Conservation (phyloP, 2,888 invertebrate species). For the Clistopyga incitator region DNA sequence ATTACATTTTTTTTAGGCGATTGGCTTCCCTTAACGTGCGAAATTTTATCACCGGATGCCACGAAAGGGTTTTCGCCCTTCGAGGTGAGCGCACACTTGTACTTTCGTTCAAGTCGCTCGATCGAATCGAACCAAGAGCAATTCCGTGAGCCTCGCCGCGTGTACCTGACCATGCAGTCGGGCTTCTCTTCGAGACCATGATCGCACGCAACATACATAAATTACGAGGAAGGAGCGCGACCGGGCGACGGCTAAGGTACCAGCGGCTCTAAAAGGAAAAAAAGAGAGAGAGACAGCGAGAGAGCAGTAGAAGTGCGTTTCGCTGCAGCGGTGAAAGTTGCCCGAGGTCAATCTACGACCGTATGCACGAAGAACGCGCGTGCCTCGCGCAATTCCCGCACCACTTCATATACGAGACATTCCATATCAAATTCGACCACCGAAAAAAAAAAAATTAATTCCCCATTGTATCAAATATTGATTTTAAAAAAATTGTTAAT, state of each 20-base stretch:
- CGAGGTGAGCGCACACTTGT: constrained; percentile 57
- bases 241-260: constrained; percentile 57
- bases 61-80: neutral
- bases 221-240: constrained; percentile 75
- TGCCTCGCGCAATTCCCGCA: constrained; percentile 59
- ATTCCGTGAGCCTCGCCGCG: constrained; percentile 71
- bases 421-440: too few species aligned
- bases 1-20: neutral
- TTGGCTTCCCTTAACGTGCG: neutral
- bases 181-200: constrained; percentile 73
- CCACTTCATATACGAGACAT: neutral
- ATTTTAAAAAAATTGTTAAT: neutral
- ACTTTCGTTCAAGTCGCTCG: constrained; percentile 32
- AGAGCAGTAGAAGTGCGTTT: constrained; percentile 63
- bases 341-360: constrained; percentile 78
- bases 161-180: constrained; percentile 79
- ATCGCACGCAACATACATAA: constrained; percentile 80
- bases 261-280: constrained; percentile 42
- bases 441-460: too few species aligned
- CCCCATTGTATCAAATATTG: too few species aligned
- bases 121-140: constrained; percentile 51
- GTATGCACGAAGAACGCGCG: constrained; percentile 53
- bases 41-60: neutral
- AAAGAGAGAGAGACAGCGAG: constrained; percentile 19
- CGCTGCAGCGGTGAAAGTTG: constrained; percentile 79